phyloP scores from a whole-genome alignment of 2,113 vertebrate genomes.

The Charadrius vociferus region DNA sequence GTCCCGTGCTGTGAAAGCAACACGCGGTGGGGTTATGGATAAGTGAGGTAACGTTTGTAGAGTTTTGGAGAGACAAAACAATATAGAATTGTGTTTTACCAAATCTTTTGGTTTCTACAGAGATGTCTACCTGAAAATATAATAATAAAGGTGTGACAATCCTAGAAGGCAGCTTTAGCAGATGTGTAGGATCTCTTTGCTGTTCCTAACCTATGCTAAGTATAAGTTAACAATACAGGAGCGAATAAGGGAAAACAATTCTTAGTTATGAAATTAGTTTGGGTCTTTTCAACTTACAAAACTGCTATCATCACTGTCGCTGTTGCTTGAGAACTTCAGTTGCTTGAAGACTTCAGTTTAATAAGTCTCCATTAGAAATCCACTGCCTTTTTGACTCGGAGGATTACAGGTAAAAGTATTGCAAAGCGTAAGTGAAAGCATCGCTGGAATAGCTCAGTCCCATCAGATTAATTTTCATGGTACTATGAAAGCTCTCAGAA shows the following conservation, averaged over 20 bases:
- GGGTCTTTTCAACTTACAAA: neutral
- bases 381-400: neutral
- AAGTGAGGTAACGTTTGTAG: neutral
- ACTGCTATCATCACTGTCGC: neutral
- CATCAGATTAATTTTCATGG: neutral
- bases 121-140: neutral
- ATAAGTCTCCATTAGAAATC: neutral
- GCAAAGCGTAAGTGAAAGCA: neutral
- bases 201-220: neutral
- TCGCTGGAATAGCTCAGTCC: neutral
- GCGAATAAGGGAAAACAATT: neutral
- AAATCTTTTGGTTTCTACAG: neutral
- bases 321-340: neutral
- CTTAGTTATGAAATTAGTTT: neutral
- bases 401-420: neutral
- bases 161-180: neutral
- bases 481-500: neutral
- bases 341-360: neutral
- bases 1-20: neutral
- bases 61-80: neutral
- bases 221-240: neutral
- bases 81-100: neutral
- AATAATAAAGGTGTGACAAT: neutral
- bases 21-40: accelerated
- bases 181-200: neutral